Base-by-base conservation (phyloP, 1,140 invertebrate species). In the Drosophila sp. region DNA sequence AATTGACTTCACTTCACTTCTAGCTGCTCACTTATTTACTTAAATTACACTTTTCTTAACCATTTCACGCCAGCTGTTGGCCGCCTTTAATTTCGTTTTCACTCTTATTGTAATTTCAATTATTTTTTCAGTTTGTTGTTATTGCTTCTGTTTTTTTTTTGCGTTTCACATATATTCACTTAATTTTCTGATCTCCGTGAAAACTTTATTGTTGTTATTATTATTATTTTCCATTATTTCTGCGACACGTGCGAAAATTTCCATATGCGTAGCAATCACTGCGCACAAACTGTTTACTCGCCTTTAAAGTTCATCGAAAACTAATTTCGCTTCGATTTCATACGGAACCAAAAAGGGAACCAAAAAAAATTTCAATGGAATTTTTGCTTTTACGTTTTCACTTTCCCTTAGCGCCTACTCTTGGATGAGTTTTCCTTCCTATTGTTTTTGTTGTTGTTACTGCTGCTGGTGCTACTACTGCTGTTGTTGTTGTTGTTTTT, bases 251-350 rank as follows among this genome's bases (percentile, higher is more conserved):
- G 81, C 78, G 78, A 84, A 64, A 54, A 40, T 41, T 40, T 57
- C 50, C 63, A 64, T 61, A 17, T 57, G 47, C 63, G 64, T 65
- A 17, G 65, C 33, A 63, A 72, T 62, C 41, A 69, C 68, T 79
- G 73, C 77, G 77, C 44, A 50, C 44, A 50, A 44, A 67, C 66
- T 91, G 90, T 91, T 91, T 91, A 79, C 76, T 89, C 83, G 90
- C 80, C 78, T 90, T 91, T 91, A 81, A 91, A 91, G 90, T 91
- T 90, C 90, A 91, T 91, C 90, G 90, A 91, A 91, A 91, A 91
- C 90, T 91, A 91, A 91, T 91, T 90, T 91, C 78, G 79, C 82
- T 91, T 91, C 90, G 90, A 91, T 91, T 91, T 90, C 79, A 75
- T 72, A 91, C 75, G 33, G 30, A 58, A 35, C 32, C 32, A 38